Conservation (phyloP, 2,888 invertebrate genomes). For the Cryptocephalus moraei region DNA sequence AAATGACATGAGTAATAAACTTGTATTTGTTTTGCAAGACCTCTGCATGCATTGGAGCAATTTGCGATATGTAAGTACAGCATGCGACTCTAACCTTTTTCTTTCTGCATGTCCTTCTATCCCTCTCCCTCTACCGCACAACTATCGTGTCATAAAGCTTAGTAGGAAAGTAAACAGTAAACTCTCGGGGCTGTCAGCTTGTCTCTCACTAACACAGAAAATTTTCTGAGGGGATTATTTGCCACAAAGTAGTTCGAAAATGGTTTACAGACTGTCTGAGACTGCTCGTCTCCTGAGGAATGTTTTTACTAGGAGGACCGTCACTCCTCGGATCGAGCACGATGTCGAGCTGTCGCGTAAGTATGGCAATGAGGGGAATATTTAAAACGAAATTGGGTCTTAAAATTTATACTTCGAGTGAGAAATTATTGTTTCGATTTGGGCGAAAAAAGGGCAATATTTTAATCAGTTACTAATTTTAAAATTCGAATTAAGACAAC, state of each 20-base stretch:
- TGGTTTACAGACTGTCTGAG: slow-evolving; percentile 81
- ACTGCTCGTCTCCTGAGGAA: slow-evolving; percentile 92
- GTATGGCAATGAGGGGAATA: slow-evolving; percentile 38
- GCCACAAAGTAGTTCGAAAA: neutral
- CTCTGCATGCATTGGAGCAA: slow-evolving; percentile 83
- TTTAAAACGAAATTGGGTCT: too few species aligned
- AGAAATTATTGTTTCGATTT: too few species aligned
- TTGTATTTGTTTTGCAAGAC: slow-evolving; percentile 47
- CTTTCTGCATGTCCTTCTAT: neutral
- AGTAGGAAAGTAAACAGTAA: too few species aligned
- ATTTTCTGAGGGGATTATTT: neutral
- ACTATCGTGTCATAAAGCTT: neutral
- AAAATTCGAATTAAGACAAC: too few species aligned
- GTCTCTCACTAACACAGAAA: neutral
- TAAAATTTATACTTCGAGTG: too few species aligned
- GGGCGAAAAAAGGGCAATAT: too few species aligned
- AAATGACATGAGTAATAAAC: slow-evolving; percentile 23
- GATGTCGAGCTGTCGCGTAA: slow-evolving; percentile 92
- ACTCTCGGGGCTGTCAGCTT: neutral
- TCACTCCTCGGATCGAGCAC: slow-evolving; percentile 58
- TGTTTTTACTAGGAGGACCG: slow-evolving; percentile 83
- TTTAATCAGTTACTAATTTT: too few species aligned
- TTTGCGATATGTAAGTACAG: slow-evolving; percentile 84
- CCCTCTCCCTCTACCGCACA: neutral
- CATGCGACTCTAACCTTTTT: slow-evolving; percentile 8